Conservation (phyloP, 2,113 vertebrate species). For the Dasyurus viverrinus region DNA sequence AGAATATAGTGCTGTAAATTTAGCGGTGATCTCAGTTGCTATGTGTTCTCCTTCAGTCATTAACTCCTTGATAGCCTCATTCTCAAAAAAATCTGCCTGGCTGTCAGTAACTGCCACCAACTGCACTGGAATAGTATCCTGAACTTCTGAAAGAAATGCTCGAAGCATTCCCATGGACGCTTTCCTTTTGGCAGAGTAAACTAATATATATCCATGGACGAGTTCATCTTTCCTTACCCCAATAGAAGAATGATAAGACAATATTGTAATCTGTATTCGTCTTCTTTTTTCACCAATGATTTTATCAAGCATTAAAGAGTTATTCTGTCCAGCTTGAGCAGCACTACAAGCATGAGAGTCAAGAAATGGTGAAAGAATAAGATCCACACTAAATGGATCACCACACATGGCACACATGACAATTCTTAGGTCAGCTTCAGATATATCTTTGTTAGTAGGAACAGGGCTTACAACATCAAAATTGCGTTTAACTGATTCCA, state of each 20-base stretch:
- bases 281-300: constrained; percentile 96
- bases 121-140: constrained; percentile 98
- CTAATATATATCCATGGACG: constrained; percentile 98
- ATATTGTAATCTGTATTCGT: constrained; percentile 95
- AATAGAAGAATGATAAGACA: constrained; percentile 98
- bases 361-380: constrained; percentile 98
- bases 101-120: constrained; percentile 98
- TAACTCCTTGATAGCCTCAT: constrained; percentile 96
- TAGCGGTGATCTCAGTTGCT: constrained; percentile 96
- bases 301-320: constrained; percentile 97
- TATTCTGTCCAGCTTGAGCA: constrained; percentile 95
- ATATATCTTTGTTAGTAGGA: constrained; percentile 96
- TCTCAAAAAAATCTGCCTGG: constrained; percentile 99
- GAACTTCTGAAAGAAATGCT: constrained; percentile 97
- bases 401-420: constrained; percentile 99
- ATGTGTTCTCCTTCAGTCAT: constrained; percentile 99
- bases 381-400: constrained; percentile 97
- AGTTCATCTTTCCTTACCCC: constrained; percentile 97
- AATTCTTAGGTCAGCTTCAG: constrained; percentile 96
- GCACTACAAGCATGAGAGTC: constrained; percentile 98
- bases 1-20: constrained; percentile 98
- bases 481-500: constrained; percentile 96
- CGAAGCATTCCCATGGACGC: constrained; percentile 98
- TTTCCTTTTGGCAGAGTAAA: constrained; percentile 97
- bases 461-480: constrained; percentile 93